Base-by-base conservation (phyloP, 2,797 vertebrate species). In the Melopsittacus undulatus region DNA sequence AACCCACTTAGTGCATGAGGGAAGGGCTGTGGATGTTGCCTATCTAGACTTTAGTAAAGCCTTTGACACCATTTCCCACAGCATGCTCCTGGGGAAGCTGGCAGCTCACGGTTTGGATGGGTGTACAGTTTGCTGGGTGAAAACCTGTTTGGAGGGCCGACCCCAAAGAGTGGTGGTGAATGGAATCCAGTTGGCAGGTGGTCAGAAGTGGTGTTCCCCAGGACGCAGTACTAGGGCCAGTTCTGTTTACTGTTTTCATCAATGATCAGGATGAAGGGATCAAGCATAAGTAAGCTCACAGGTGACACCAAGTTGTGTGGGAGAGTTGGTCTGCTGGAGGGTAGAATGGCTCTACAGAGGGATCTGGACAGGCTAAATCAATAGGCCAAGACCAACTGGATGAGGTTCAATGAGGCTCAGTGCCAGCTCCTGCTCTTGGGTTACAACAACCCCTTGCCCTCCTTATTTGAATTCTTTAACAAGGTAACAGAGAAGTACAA, bases 231-330 rank as follows among this genome's bases (percentile, higher is more conserved):
- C 5, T 21, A 24, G 29, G 34, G 30, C 15, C 70, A 76, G 42
- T 26, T 42, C 70, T 54, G 21, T 20, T 54, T 13, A 13, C 27
- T 19, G 27, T 5, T n/a, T 45, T 80, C 7, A 26, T 2, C 13
- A 29, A 8, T 10, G 36, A 18, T 21, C 32, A n/a, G 20, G 32
- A 17, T 27, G 23, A 23, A n/a, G 43, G 42, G 6, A 38, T 4
- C 0, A 0, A 43, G 64, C 5, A 29, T 6, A 62, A 40, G 16
- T 36, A 52, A 18, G 5, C 7, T 14, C 11, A 29, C 5, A 49
- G 36, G 42, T 14, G n/a, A 5, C 77, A 52, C 6, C 45, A 15
- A 46, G 7, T 1, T 75, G 54, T 20, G 13, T 42, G 27, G 23
- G 19, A 73, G 27, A 17, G 52, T 21, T 48, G 61, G 24, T 11